Conservation (phyloP, 1,140 invertebrate species). For the Listronotus bonariensis region DNA sequence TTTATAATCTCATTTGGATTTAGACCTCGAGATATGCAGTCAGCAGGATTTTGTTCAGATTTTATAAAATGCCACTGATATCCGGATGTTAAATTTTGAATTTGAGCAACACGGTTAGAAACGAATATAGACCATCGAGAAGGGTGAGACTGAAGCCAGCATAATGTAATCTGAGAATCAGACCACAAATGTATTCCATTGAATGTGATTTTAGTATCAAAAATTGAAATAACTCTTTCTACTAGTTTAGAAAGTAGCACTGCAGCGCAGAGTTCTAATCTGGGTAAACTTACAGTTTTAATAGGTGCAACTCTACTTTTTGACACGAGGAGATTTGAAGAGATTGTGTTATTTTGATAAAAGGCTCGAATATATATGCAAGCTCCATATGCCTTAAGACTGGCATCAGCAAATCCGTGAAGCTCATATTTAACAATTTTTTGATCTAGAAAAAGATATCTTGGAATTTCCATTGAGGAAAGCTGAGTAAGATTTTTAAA, state of each 20-base stretch:
- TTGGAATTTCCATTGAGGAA: conserved; percentile 4
- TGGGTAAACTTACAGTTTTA: no score
- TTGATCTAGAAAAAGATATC: conserved; percentile 53
- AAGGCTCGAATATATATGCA: conserved; percentile 40
- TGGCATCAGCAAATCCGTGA: conserved; percentile 47
- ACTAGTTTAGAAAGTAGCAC: conserved; percentile 12
- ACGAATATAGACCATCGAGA: conserved; percentile 51
- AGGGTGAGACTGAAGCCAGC: conserved; percentile 51
- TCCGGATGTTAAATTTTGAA: conserved; percentile 29
- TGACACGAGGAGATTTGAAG: no score
- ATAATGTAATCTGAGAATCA: conserved; percentile 54
- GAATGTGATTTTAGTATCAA: conserved; percentile 41
- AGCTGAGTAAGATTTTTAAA: conserved; percentile 7
- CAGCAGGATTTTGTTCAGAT: conserved; percentile 55
- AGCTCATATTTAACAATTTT: conserved; percentile 53
- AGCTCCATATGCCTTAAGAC: conserved; percentile 45
- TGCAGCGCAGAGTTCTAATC: conserved; percentile 18
- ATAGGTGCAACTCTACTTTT: no score
- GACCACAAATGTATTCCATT: conserved; percentile 50
- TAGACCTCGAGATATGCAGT: conserved; percentile 55
- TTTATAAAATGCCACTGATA: conserved; percentile 49
- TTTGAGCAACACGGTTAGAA: conserved; percentile 52
- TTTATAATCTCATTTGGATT: conserved; percentile 30
- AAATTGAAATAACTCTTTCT: conserved; percentile 8
- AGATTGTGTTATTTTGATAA: not conserved